These are phyloP conservation scores for Tautogolabrus adspersus DNA, from an alignment of 2,113 vertebrate genomes.

Conservation along the genomic window DNA sequence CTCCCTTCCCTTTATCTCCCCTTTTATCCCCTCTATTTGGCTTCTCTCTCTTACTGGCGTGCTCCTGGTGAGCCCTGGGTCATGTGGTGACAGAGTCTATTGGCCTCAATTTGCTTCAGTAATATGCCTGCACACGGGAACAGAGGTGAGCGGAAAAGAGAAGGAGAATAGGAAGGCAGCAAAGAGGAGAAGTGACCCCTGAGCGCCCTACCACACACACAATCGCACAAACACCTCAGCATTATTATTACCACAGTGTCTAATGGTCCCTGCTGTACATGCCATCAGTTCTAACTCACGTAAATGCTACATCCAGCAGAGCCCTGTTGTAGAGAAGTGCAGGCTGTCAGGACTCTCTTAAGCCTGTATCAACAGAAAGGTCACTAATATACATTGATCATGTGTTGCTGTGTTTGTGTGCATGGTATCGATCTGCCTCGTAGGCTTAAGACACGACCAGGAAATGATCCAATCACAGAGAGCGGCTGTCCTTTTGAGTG, in stretches of 20 bases:
- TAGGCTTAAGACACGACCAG: slow-evolving; percentile 64
- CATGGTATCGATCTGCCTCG: slow-evolving; percentile 61
- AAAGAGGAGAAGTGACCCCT: slow-evolving; percentile 36
- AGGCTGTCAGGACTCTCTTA: slow-evolving; percentile 22
- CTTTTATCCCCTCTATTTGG: slow-evolving; percentile 55
- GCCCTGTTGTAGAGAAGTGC: slow-evolving; percentile 9
- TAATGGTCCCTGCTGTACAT: background rate
- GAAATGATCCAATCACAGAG: slow-evolving; percentile 72
- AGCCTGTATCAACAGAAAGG: slow-evolving; percentile 59
- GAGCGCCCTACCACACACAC: slow-evolving; percentile 25
- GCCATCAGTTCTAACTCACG: background rate
- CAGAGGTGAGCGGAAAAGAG: slow-evolving; percentile 55
- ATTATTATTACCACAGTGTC: slow-evolving; percentile 14
- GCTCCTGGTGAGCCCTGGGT: slow-evolving; percentile 61
- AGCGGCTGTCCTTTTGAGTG: slow-evolving; percentile 37
- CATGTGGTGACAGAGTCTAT: slow-evolving; percentile 73
- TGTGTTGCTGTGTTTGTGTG: slow-evolving; percentile 16
- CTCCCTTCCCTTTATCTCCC: slow-evolving; percentile 39
- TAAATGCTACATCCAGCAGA: background rate
- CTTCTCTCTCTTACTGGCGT: slow-evolving; percentile 35
- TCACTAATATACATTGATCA: slow-evolving; percentile 73
- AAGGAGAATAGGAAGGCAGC: slow-evolving; percentile 29
- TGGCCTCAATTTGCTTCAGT: slow-evolving; percentile 78
- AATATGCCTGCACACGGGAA: slow-evolving; percentile 63
- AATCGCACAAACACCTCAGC: slow-evolving; percentile 4